Evolutionary conservation across 2,888 invertebrate species (phyloP).

Genomic region (Vesta saturnalis): DNA sequence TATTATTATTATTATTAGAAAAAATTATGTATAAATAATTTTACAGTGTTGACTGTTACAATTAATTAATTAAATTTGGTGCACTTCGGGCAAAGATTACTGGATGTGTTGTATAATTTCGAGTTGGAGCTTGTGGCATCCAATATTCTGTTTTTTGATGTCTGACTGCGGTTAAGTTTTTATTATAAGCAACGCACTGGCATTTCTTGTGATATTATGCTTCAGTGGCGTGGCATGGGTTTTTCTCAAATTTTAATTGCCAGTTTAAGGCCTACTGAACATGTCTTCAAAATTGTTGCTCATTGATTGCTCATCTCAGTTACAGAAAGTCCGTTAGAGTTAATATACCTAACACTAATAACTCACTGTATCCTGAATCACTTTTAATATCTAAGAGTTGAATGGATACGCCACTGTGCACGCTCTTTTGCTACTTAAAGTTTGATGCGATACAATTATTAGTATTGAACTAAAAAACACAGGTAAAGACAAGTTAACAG

Average conservation of each 20-base stretch:
- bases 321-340: too few relatives aligned
- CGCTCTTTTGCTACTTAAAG: conserved; percentile 50
- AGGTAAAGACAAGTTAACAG: conserved; percentile 52
- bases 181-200: conserved; percentile 35
- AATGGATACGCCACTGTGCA: conserved; percentile 5
- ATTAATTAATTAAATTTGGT: too few relatives aligned
- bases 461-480: conserved; percentile 52
- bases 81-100: too few relatives aligned
- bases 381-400: not conserved
- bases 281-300: too few relatives aligned
- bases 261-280: not conserved
- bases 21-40: too few relatives aligned
- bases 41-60: too few relatives aligned
- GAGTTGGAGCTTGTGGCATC: not conserved
- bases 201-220: conserved; percentile 46
- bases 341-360: too few relatives aligned
- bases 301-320: too few relatives aligned
- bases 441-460: conserved; percentile 51
- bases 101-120: too few relatives aligned
- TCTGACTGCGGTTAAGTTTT: conserved; percentile 36
- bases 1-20: too few relatives aligned
- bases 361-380: too few relatives aligned
- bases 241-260: not conserved
- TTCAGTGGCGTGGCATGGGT: conserved; percentile 14
- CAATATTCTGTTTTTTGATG: conserved; percentile 33